Evolutionary conservation across 2,113 vertebrate genomes (phyloP).

Genomic region (Phyllopteryx taeniolatus): DNA sequence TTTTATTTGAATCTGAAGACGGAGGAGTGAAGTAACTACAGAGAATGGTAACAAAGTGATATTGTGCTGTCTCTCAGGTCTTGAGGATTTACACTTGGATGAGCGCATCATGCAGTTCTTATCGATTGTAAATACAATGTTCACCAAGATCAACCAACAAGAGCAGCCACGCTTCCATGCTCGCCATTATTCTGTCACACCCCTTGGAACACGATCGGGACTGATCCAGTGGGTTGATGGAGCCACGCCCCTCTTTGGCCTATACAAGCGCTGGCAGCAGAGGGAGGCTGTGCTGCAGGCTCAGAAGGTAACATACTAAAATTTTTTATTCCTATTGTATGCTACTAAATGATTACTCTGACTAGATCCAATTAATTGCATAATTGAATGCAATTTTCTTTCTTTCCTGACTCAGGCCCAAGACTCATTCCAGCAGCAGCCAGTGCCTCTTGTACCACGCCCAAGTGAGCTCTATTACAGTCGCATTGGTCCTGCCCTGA

Average conservation of each 20-base stretch:
- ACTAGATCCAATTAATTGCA: too few species aligned
- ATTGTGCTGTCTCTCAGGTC: slow-evolving; percentile 67
- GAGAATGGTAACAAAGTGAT: not conserved
- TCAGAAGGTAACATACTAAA: slow-evolving; percentile 81
- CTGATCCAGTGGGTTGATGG: slow-evolving; percentile 99
- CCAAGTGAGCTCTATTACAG: slow-evolving; percentile 98
- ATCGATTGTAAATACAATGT: slow-evolving; percentile 99
- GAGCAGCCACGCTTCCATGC: slow-evolving; percentile 92
- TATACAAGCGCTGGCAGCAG: slow-evolving; percentile 98
- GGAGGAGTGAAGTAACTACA: too few species aligned
- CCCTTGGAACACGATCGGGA: slow-evolving; percentile 91
- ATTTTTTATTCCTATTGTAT: not conserved
- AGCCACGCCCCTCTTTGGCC: slow-evolving; percentile 92
- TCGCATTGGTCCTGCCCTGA: slow-evolving; percentile 92
- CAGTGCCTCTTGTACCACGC: slow-evolving; percentile 89
- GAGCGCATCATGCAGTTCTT: slow-evolving; percentile 99
- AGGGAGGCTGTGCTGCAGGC: slow-evolving; percentile 88
- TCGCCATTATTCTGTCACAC: slow-evolving; percentile 94
- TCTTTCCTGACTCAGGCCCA: slow-evolving; percentile 71
- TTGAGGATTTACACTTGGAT: slow-evolving; percentile 95
- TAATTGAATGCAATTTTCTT: not conserved
- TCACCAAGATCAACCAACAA: slow-evolving; percentile 94
- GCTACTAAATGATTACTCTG: not conserved
- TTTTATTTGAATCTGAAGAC: too few species aligned
- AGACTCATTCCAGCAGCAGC: slow-evolving; percentile 90